Conservation (phyloP, 37 sponge, comb jelly and placozoan genomes). For the Spongia lamella region DNA sequence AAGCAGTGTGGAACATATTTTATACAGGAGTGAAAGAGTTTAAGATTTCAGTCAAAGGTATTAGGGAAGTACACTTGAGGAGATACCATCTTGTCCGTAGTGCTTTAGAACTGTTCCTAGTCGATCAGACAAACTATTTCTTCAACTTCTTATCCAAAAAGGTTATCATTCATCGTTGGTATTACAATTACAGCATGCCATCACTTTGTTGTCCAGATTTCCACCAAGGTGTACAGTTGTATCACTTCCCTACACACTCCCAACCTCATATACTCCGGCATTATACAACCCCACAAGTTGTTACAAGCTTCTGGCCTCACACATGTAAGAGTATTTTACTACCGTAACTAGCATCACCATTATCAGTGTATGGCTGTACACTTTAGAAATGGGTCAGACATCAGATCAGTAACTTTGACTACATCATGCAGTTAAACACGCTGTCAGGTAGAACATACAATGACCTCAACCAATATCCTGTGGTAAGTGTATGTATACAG, state of each 20-base stretch:
- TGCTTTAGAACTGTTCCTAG: slow-evolving; percentile 91
- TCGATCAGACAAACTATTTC: slow-evolving; percentile 95
- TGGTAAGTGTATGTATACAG: slow-evolving; percentile 46
- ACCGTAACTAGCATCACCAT: background rate
- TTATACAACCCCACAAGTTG: slow-evolving; percentile 58
- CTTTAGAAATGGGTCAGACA: slow-evolving; percentile 79
- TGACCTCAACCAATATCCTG: slow-evolving; percentile 97
- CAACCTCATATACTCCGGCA: slow-evolving; percentile 71
- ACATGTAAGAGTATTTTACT: slow-evolving; percentile 13
- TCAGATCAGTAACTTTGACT: slow-evolving; percentile 94
- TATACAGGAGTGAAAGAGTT: slow-evolving; percentile 33
- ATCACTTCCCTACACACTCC: slow-evolving; percentile 72
- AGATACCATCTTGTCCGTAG: slow-evolving; percentile 88
- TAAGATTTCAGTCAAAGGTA: slow-evolving; percentile 56
- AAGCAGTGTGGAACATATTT: no score
- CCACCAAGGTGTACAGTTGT: slow-evolving; percentile 56
- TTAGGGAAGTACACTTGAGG: slow-evolving; percentile 89
- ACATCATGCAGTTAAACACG: slow-evolving; percentile 95
- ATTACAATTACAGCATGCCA: background rate
- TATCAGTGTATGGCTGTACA: background rate
- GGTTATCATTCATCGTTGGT: slow-evolving; percentile 15
- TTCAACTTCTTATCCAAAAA: slow-evolving; percentile 74
- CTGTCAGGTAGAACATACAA: slow-evolving; percentile 95
- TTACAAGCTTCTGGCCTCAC: slow-evolving; percentile 69
- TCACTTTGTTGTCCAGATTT: slow-evolving; percentile 7